Percentiles rank a stretch among this genome's conserved stretches.
Evolutionary conservation across 2,888 invertebrate species (phyloP).

Genomic region (Acrocyrtus sp.): DNA sequence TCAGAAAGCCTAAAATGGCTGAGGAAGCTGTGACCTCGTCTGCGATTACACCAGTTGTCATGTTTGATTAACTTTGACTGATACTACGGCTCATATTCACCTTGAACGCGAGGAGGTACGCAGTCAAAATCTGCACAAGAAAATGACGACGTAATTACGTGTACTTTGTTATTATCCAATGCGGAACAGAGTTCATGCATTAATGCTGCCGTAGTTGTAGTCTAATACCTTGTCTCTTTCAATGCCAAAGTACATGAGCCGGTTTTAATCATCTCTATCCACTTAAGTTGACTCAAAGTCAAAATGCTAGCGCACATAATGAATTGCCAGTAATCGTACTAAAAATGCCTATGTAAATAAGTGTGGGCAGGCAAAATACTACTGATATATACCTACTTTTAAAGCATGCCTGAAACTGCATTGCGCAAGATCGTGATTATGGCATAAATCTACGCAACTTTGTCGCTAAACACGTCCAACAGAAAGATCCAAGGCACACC

Average conservation of each 20-base stretch:
- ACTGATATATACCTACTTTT: background rate
- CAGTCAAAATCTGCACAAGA: background rate
- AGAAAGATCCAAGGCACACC: no score
- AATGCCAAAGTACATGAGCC: background rate
- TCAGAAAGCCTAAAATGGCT: no score
- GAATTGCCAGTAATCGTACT: no score
- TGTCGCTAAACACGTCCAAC: no score
- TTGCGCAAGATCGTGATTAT: no score
- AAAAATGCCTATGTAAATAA: background rate
- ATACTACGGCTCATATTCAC: background rate
- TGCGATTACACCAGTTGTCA: constrained; percentile 23
- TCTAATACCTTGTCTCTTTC: background rate
- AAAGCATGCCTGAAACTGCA: background rate
- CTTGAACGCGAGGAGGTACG: background rate
- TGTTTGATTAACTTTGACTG: constrained; percentile 19
- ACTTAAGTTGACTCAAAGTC: no score
- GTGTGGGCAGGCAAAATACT: background rate
- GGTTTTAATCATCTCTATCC: background rate
- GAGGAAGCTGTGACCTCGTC: constrained; percentile 12
- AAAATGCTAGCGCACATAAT: no score
- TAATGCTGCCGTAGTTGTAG: background rate
- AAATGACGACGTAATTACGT: background rate
- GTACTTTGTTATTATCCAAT: background rate
- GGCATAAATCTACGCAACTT: no score
- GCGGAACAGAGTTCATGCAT: background rate